These are phyloP conservation scores for Agriopis aurantiaria DNA, from an alignment of 2,888 invertebrate species.

Conservation along the genomic window DNA sequence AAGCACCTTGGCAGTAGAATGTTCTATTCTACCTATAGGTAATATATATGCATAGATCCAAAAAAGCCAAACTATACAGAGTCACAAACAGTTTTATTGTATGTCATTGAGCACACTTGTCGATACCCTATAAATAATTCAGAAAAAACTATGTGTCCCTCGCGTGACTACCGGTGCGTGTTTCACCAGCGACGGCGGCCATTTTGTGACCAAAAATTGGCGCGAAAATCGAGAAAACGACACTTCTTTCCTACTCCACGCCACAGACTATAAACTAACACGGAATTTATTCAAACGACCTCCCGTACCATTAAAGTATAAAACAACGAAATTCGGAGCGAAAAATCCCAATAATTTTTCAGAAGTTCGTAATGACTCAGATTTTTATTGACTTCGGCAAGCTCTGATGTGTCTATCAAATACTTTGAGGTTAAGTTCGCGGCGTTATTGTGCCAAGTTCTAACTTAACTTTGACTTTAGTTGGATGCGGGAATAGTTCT, in stretches of 20 bases:
- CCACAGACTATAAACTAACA: constrained; percentile 60
- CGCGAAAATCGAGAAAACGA: constrained; percentile 81
- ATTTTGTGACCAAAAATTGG: constrained; percentile 81
- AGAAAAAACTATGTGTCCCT: constrained; percentile 57
- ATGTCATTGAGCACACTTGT: constrained; percentile 54
- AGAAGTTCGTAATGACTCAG: constrained; percentile 57
- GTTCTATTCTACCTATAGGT: neutral
- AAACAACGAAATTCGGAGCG: constrained; percentile 59
- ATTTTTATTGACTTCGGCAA: constrained; percentile 61
- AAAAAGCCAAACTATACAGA: constrained; percentile 47
- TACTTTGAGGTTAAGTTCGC: constrained; percentile 64
- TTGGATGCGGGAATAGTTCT: constrained; percentile 55
- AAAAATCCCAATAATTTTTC: constrained; percentile 55
- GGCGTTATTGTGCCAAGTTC: constrained; percentile 52
- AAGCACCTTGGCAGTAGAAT: neutral
- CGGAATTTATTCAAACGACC: constrained; percentile 72
- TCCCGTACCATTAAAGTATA: constrained; percentile 67
- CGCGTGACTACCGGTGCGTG: constrained; percentile 72
- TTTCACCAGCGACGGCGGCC: constrained; percentile 67
- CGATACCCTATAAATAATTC: constrained; percentile 64
- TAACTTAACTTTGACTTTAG: constrained; percentile 45
- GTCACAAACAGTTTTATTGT: constrained; percentile 61
- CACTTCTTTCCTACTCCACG: constrained; percentile 64
- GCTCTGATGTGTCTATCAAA: constrained; percentile 73
- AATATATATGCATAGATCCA: constrained; percentile 8